phyloP scores from a whole-genome alignment of 2,113 vertebrate species.

The Atlantisia rogersi region DNA sequence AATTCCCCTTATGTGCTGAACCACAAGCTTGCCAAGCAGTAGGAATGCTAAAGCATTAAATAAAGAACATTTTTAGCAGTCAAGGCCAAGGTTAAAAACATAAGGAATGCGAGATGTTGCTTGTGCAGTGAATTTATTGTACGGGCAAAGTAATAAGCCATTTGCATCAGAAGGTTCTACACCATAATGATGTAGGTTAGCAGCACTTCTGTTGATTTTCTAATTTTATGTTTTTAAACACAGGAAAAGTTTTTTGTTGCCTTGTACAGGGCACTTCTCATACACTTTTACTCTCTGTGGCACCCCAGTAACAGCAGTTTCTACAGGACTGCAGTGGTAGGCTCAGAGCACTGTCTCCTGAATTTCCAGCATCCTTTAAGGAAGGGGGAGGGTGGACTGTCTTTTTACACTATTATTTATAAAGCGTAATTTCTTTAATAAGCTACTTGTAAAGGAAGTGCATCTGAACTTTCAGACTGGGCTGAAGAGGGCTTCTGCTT shows the following conservation, averaged over 20 bases:
- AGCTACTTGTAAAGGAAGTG: not conserved
- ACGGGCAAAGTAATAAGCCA: conserved; percentile 18
- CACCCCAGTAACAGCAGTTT: not conserved
- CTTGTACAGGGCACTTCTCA: not conserved
- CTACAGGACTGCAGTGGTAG: not conserved
- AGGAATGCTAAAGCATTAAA: conserved; percentile 50
- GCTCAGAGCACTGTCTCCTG: not conserved
- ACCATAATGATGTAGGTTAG: conserved; percentile 26
- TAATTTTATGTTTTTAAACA: not conserved
- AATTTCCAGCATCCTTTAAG: not conserved
- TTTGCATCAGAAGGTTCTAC: conserved; percentile 43
- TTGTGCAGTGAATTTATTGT: conserved; percentile 53
- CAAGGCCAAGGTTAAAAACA: conserved; percentile 58
- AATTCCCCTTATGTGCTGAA: conserved; percentile 21
- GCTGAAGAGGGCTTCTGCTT: not conserved
- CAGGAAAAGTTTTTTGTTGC: not conserved
- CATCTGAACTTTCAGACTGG: not conserved
- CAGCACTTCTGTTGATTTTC: not conserved
- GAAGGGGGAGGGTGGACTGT: not conserved
- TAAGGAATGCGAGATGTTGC: conserved; percentile 26
- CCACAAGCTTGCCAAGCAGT: conserved; percentile 39
- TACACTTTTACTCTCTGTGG: not conserved
- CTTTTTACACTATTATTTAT: not conserved
- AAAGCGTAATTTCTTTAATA: not conserved
- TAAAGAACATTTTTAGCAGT: conserved; percentile 59